Conservation (phyloP, 2,797 vertebrate species). For the Diglossa cyanea region DNA sequence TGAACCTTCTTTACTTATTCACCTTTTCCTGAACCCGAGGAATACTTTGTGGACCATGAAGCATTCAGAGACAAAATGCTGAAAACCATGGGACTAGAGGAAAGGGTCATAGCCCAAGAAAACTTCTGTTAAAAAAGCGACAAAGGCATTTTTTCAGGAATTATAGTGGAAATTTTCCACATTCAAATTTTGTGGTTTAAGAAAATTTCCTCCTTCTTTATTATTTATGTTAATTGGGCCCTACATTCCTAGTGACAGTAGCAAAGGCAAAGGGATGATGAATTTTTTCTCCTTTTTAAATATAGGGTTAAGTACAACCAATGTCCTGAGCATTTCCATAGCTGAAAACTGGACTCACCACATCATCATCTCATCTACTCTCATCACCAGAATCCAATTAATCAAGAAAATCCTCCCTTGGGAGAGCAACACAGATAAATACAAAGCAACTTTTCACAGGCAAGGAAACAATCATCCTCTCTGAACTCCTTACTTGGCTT, state of each 20-base stretch:
- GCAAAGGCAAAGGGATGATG: background rate
- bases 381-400: background rate
- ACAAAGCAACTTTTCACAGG: background rate
- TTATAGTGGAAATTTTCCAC: background rate
- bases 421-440: background rate
- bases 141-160: background rate
- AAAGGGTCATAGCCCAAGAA: background rate
- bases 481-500: background rate
- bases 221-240: background rate
- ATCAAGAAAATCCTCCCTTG: background rate
- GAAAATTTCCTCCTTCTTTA: background rate
- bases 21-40: background rate
- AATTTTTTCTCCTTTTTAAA: background rate
- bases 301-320: background rate
- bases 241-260: background rate
- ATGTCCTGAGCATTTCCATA: background rate
- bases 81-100: background rate
- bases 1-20: background rate
- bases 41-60: background rate
- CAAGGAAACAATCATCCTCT: background rate
- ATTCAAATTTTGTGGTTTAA: background rate
- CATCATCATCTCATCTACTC: background rate
- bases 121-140: background rate
- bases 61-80: background rate
- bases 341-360: background rate